Conservation (phyloP, 2,888 invertebrate species). For the Vandiemenella viatica region DNA sequence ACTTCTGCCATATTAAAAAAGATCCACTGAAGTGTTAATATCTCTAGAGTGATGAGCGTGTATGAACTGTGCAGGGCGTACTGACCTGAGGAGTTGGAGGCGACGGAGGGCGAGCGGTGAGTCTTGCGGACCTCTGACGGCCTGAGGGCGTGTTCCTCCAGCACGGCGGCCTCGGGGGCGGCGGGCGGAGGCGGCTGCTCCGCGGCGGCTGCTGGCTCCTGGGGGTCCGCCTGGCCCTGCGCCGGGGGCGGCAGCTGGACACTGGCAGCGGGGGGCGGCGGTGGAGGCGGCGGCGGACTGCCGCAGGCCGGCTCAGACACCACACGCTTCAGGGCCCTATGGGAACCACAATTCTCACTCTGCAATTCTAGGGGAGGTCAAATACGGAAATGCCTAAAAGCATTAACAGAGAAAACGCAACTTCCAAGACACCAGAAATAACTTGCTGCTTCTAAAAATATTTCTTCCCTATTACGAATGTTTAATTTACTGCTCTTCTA, state of each 20-base stretch:
- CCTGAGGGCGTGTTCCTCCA: slow-evolving; percentile 51
- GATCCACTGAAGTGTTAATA: no score
- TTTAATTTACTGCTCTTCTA: no score
- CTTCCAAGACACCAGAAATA: no score
- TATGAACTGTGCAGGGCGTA: background rate
- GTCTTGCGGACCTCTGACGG: slow-evolving; percentile 36
- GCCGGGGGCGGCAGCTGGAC: slow-evolving; percentile 43
- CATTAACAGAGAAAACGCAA: no score
- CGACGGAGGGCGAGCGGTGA: background rate
- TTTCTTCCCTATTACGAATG: no score
- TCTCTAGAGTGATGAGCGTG: no score
- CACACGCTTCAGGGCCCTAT: slow-evolving; percentile 36
- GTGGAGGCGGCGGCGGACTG: slow-evolving; percentile 47
- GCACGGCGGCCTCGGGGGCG: slow-evolving; percentile 31
- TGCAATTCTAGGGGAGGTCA: background rate
- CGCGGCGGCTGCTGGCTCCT: slow-evolving; percentile 33
- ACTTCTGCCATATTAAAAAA: no score
- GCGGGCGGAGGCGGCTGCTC: slow-evolving; percentile 6
- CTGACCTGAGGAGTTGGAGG: background rate
- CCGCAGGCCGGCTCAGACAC: slow-evolving; percentile 39
- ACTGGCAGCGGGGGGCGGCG: slow-evolving; percentile 40
- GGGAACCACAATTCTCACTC: slow-evolving; percentile 1
- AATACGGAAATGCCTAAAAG: no score
- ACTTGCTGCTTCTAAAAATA: no score
- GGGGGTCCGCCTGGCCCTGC: slow-evolving; percentile 7